These are phyloP conservation scores for Melanotaenia maccullochi DNA, from an alignment of 2,797 vertebrate species.

Conservation along the genomic window DNA sequence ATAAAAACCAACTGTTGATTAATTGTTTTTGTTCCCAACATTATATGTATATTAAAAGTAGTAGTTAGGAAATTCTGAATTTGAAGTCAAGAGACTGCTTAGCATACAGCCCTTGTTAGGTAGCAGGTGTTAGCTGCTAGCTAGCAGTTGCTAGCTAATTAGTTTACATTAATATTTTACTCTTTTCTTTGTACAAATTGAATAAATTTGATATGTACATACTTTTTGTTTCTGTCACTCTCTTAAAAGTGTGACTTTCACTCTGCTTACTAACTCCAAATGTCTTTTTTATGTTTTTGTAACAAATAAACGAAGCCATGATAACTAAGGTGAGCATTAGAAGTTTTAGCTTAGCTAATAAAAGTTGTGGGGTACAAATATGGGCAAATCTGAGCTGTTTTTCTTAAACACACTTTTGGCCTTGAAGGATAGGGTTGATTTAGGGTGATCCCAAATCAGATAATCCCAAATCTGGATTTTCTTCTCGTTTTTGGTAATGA, in stretches of 20 bases:
- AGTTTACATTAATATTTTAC: neutral
- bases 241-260: neutral
- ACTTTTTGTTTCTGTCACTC: neutral
- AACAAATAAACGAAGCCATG: neutral
- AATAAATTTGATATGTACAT: too few species aligned
- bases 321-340: neutral
- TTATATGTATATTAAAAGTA: neutral
- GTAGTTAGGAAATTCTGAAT: constrained; percentile 6
- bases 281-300: too few species aligned
- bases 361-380: neutral
- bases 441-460: neutral
- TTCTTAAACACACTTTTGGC: neutral
- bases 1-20: neutral
- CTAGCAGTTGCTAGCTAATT: neutral
- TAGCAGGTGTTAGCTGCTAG: too few species aligned
- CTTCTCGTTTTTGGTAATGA: neutral
- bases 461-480: neutral
- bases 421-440: neutral
- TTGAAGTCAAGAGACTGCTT: neutral
- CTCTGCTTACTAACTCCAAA: neutral
- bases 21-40: neutral
- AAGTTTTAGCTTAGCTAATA: neutral
- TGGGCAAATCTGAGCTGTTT: neutral
- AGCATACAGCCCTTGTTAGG: too few species aligned
- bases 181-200: neutral